Percentiles rank a stretch among this genome's conserved stretches.
phyloP scores from a whole-genome alignment of 2,888 invertebrate species.

The Drosophila antonietae region DNA sequence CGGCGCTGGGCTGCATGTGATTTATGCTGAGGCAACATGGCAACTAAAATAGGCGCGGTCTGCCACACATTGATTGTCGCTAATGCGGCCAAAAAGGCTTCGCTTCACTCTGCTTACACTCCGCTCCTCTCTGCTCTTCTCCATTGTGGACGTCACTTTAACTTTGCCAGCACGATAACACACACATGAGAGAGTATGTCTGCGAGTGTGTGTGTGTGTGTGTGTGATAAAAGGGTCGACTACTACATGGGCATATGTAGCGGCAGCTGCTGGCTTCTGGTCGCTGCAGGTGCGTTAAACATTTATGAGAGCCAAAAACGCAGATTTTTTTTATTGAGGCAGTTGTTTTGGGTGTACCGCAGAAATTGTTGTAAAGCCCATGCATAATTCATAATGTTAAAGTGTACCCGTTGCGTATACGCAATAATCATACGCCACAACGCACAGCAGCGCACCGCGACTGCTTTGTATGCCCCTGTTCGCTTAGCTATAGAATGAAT shows the following conservation, averaged over 20 bases:
- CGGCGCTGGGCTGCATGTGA: conserved; percentile 51
- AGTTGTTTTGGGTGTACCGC: conserved; percentile 48
- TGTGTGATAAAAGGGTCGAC: conserved; percentile 38
- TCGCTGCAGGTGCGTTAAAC: conserved; percentile 76
- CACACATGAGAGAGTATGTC: conserved; percentile 15
- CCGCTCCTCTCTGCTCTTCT: background rate
- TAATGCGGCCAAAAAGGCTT: conserved; percentile 44
- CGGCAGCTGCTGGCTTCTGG: conserved; percentile 27
- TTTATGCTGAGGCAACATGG: conserved; percentile 73
- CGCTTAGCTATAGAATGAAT: conserved; percentile 42
- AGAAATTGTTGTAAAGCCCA: conserved; percentile 71
- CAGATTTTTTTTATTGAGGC: conserved; percentile 55
- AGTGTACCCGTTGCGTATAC: conserved; percentile 76
- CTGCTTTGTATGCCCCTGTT: conserved; percentile 31
- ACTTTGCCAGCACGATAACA: conserved; percentile 35
- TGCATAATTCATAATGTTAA: conserved; percentile 77
- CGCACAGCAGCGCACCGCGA: conserved; percentile 4
- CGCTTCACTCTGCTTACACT: background rate
- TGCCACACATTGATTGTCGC: conserved; percentile 58
- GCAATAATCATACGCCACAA: conserved; percentile 71
- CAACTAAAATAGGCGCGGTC: conserved; percentile 63
- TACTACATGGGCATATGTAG: conserved; percentile 12
- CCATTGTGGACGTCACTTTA: conserved; percentile 38
- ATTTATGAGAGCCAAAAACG: conserved; percentile 69
- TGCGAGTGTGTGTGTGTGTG: background rate